Evolutionary conservation across 2,888 invertebrate genomes (phyloP).

Genomic region (Teleogryllus oceanicus): DNA sequence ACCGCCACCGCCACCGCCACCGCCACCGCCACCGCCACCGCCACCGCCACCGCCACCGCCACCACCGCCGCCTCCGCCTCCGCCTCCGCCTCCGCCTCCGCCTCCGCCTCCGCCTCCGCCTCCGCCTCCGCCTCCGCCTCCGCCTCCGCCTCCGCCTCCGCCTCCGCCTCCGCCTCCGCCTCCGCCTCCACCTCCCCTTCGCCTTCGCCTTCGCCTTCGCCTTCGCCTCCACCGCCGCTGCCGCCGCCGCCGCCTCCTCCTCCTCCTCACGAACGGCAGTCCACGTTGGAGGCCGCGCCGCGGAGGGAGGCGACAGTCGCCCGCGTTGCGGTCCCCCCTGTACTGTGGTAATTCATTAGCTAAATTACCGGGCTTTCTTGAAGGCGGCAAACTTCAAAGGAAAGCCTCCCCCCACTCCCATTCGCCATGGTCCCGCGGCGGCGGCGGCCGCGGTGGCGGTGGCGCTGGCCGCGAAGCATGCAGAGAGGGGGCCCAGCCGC

Average conservation of each 20-base stretch:
- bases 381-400: constrained; percentile 34
- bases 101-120: background rate
- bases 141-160: background rate
- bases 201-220: background rate
- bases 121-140: background rate
- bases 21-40: background rate
- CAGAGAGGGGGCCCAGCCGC: no score
- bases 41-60: background rate
- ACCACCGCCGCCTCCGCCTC: background rate
- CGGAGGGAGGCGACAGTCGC: constrained; percentile 19
- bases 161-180: background rate
- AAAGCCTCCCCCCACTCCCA: constrained; percentile 25
- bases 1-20: no score
- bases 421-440: constrained; percentile 26
- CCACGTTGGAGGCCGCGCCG: background rate
- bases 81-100: background rate
- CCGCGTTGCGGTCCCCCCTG: constrained; percentile 21
- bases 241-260: background rate
- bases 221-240: background rate
- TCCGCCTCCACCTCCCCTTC: background rate
- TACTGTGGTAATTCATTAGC: constrained; percentile 36
- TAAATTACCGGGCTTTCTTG: constrained; percentile 34
- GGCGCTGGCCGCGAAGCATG: background rate
- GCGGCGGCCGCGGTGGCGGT: background rate
- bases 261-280: background rate